These are phyloP conservation scores for Mustela nigripes DNA, from an alignment of 2,113 vertebrate species.

Conservation along the genomic window DNA sequence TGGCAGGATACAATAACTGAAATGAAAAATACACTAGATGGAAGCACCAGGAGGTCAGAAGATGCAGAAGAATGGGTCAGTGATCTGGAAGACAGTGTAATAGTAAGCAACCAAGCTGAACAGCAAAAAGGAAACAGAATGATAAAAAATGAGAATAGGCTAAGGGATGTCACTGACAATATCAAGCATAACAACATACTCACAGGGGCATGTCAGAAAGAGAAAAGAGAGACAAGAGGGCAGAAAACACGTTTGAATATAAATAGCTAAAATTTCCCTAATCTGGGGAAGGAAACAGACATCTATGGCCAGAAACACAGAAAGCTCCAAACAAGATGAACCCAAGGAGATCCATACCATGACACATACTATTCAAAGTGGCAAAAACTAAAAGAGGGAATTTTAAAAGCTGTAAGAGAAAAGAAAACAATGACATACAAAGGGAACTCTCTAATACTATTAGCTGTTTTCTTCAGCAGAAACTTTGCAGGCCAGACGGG, in stretches of 20 bases:
- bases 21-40: background rate
- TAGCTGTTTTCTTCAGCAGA: background rate
- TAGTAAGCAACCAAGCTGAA: background rate
- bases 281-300: background rate
- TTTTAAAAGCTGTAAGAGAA: background rate
- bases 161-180: background rate
- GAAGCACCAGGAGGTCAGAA: background rate
- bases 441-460: background rate
- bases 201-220: background rate
- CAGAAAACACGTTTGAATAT: background rate
- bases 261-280: background rate
- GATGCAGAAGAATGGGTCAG: no score
- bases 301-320: background rate
- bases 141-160: background rate
- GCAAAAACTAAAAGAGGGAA: background rate
- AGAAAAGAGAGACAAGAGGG: background rate
- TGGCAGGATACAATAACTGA: background rate
- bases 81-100: no score
- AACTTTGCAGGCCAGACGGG: background rate
- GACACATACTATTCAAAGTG: background rate
- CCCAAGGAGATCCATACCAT: background rate
- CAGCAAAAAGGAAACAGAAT: background rate
- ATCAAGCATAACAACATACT: background rate
- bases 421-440: background rate
- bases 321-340: background rate